Conservation (phyloP, 2,797 vertebrate species). For the Eulemur mongoz region DNA sequence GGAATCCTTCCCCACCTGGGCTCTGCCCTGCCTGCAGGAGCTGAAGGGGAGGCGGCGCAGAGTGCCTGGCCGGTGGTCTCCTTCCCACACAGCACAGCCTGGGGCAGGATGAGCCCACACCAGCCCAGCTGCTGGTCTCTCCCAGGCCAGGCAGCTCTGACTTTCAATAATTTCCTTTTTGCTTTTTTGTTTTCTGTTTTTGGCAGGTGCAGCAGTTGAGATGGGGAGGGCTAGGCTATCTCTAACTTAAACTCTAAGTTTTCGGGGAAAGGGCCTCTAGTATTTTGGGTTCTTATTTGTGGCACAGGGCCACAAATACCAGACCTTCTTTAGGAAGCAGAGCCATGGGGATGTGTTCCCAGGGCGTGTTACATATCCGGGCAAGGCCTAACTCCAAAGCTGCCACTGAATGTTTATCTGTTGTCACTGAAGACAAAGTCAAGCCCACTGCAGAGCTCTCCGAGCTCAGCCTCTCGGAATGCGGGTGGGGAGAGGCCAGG, state of each 20-base stretch:
- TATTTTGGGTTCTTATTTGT: background rate
- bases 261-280: background rate
- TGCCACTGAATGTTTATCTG: background rate
- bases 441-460: background rate
- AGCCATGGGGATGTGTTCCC: background rate
- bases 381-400: background rate
- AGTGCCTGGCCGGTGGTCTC: background rate
- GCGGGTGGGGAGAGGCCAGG: background rate
- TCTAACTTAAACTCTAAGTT: slow-evolving; percentile 21
- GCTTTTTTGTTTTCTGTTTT: background rate
- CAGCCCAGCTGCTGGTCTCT: background rate
- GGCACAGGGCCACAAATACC: background rate
- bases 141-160: background rate
- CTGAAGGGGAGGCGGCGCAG: background rate
- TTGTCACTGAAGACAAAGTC: background rate
- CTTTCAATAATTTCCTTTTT: background rate
- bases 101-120: rapidly evolving
- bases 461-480: background rate
- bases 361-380: background rate
- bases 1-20: background rate
- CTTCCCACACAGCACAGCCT: background rate
- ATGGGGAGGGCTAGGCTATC: background rate
- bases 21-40: background rate
- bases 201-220: background rate
- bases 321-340: background rate